A percentile compares a stretch with the other conserved stretches of the same genome.
Evolutionary conservation across 1,140 invertebrate species (phyloP).

Genomic region (Bombus consobrinus): DNA sequence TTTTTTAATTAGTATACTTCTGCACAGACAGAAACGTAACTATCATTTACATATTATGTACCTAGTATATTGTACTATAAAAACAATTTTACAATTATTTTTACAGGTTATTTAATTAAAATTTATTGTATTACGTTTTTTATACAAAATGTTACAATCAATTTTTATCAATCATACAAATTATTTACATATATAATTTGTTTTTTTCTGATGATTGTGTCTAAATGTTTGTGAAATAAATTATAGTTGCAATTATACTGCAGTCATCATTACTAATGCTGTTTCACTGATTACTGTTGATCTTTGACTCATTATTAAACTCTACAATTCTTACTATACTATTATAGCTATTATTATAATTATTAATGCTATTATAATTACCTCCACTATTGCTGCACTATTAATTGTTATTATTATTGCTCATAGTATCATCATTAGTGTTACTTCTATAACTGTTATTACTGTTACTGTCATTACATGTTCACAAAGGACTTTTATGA

Average conservation of each 20-base stretch:
- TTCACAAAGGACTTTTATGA: constrained; percentile 59
- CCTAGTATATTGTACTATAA: constrained; percentile 6
- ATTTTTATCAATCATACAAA: neutral
- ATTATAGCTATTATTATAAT: constrained; percentile 48
- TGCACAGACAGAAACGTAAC: constrained; percentile 23
- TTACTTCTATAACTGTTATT: constrained; percentile 64
- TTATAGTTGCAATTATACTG: constrained; percentile 27
- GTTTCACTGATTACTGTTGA: constrained; percentile 42
- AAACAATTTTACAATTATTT: constrained; percentile 16
- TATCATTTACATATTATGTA: constrained; percentile 26
- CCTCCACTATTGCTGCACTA: constrained; percentile 57
- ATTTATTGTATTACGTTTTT: constrained; percentile 40
- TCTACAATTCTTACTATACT: constrained; percentile 45
- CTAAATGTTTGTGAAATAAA: constrained; percentile 37
- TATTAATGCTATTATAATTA: constrained; percentile 54
- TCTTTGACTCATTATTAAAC: constrained; percentile 36
- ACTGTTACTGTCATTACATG: constrained; percentile 57
- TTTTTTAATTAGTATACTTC: constrained; percentile 24
- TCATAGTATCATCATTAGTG: constrained; percentile 59
- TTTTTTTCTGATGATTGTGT: constrained; percentile 28
- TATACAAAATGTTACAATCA: constrained; percentile 20
- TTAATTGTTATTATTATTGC: constrained; percentile 61
- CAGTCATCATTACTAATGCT: constrained; percentile 34
- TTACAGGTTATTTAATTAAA: constrained; percentile 21
- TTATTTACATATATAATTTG: constrained; percentile 9